Percentiles rank a stretch among this genome's conserved stretches.
These are phyloP conservation scores for Drosophila dives DNA, from an alignment of 2,888 invertebrate genomes.

Conservation along the genomic window DNA sequence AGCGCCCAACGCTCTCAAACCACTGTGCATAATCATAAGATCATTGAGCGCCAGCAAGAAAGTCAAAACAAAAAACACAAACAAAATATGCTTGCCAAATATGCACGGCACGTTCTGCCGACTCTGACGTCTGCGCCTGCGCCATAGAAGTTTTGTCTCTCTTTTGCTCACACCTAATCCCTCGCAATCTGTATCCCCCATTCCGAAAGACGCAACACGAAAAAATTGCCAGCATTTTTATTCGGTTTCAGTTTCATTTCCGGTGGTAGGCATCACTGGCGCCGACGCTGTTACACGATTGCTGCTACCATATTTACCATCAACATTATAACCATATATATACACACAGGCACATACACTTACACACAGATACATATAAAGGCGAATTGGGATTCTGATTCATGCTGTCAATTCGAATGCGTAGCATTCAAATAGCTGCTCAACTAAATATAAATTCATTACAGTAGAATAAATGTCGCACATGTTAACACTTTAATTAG, in stretches of 20 bases:
- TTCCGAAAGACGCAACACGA: conserved; percentile 34
- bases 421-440: conserved; percentile 59
- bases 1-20: neutral
- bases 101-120: conserved; percentile 62
- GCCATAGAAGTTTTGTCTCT: conserved; percentile 43
- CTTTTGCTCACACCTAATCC: conserved; percentile 5
- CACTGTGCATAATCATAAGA: conserved; percentile 50
- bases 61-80: neutral
- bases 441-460: conserved; percentile 50
- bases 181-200: neutral
- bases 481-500: conserved; percentile 30
- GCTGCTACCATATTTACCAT: conserved; percentile 49
- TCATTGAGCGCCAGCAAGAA: conserved; percentile 10
- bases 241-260: conserved; percentile 75
- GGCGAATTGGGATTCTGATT: conserved; percentile 38
- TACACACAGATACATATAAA: conserved; percentile 4
- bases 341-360: conserved; percentile 1
- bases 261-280: conserved; percentile 65
- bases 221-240: conserved; percentile 55
- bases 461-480: conserved; percentile 19
- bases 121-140: conserved; percentile 74
- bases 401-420: conserved; percentile 20
- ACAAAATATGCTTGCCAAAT: conserved; percentile 45
- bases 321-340: conserved; percentile 50
- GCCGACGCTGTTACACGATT: conserved; percentile 45